Evolutionary conservation across 1,140 invertebrate genomes (phyloP).

Genomic region (Aphelenchoides besseyi): DNA sequence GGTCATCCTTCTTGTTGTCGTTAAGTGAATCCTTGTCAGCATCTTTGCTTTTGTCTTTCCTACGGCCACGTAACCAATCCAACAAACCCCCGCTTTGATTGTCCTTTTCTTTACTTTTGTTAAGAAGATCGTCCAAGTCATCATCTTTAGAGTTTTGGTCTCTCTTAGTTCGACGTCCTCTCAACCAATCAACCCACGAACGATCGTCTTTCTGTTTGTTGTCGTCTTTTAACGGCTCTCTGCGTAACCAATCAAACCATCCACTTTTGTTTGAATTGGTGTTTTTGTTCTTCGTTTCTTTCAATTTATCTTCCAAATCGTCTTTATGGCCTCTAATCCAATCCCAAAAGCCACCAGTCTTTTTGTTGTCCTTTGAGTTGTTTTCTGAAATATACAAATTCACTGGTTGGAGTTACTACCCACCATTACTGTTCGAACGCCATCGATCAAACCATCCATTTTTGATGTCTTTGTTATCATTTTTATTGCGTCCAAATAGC

Average conservation of each 20-base stretch:
- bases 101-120: not conserved
- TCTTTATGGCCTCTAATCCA: not conserved
- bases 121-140: slow-evolving; percentile 6
- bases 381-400: not conserved
- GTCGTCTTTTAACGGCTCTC: not conserved
- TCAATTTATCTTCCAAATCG: not conserved
- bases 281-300: not conserved
- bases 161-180: not conserved
- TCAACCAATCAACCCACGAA: not conserved
- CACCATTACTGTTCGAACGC: not conserved
- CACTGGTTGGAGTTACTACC: not conserved
- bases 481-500: not conserved
- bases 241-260: not conserved
- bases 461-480: not conserved
- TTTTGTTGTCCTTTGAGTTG: not conserved
- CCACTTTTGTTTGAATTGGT: not conserved
- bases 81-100: not conserved
- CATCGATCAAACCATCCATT: not conserved
- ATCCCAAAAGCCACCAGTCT: not conserved
- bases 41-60: not conserved
- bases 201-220: not conserved
- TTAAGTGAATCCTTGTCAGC: not conserved
- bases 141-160: not conserved
- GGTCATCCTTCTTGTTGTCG: not conserved
- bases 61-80: not conserved